Conservation (phyloP, 2,797 vertebrate genomes). For the Platyrinchus mystaceus region DNA sequence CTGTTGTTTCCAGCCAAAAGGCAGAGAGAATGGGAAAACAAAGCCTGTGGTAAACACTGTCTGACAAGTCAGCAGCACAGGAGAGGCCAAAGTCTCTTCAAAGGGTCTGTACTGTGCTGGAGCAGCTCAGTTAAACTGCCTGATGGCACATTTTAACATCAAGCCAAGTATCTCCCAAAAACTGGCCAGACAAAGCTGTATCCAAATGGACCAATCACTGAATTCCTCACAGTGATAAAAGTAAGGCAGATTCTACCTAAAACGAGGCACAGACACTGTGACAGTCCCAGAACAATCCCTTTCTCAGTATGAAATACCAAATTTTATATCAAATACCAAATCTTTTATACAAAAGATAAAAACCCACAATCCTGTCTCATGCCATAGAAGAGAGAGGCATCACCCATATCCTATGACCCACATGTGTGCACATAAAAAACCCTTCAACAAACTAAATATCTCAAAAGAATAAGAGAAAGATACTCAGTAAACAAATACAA, state of each 20-base stretch:
- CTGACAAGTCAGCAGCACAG: not conserved
- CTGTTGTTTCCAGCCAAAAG: not conserved
- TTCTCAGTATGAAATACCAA: not conserved
- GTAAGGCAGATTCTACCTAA: not conserved
- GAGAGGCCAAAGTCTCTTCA: not conserved
- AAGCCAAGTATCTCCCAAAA: not conserved
- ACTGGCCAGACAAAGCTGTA: not conserved
- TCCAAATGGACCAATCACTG: not conserved
- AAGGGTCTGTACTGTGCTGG: rapidly evolving
- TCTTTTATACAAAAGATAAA: not conserved
- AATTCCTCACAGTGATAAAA: not conserved
- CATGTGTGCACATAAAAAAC: rapidly evolving
- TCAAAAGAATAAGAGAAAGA: not conserved
- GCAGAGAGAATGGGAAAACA: not conserved
- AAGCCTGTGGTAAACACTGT: not conserved
- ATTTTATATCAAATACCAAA: not conserved
- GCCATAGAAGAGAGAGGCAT: not conserved
- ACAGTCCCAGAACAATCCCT: not conserved
- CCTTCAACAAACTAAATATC: not conserved
- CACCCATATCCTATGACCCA: not conserved
- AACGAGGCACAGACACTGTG: not conserved
- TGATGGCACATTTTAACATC: not conserved
- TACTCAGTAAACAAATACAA: not conserved
- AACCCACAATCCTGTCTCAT: not conserved
- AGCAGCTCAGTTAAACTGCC: not conserved